Conservation (phyloP, 2,888 invertebrate genomes). For the Caenorhabditis plicata region DNA sequence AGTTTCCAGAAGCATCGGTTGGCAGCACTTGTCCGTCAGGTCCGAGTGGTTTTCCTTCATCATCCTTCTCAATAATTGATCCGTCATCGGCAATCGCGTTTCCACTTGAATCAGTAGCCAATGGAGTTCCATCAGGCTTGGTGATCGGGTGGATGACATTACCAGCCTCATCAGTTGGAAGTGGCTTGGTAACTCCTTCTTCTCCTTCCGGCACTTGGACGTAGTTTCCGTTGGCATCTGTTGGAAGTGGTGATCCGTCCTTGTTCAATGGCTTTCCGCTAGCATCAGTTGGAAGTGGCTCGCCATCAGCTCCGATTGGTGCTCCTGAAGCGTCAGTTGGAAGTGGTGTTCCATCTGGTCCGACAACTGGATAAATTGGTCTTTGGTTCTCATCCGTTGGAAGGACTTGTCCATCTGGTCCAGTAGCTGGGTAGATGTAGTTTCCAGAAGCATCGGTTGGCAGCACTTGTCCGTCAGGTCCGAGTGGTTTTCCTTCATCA, state of each 20-base stretch:
- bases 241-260: slow-evolving; percentile 32
- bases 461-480: slow-evolving; percentile 15
- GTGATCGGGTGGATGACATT: slow-evolving; percentile 36
- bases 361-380: slow-evolving; percentile 22
- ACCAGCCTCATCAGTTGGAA: slow-evolving; percentile 37
- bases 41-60: slow-evolving; percentile 1
- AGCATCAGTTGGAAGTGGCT: slow-evolving; percentile 30
- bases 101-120: slow-evolving; percentile 3
- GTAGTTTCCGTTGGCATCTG: slow-evolving; percentile 23
- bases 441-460: slow-evolving; percentile 43
- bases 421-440: slow-evolving; percentile 31
- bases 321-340: slow-evolving; percentile 26
- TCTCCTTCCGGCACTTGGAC: slow-evolving; percentile 36
- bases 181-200: slow-evolving; percentile 26
- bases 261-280: slow-evolving; percentile 13
- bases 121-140: slow-evolving; percentile 12
- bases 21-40: not conserved
- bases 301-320: slow-evolving; percentile 18
- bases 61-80: slow-evolving; percentile 1
- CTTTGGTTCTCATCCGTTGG: slow-evolving; percentile 26
- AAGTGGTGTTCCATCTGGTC: slow-evolving; percentile 9
- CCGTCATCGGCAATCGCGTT: not conserved
- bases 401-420: slow-evolving; percentile 29
- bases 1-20: slow-evolving; percentile 9
- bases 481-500: slow-evolving; percentile 27